Conservation (phyloP, 1,140 invertebrate species). For the Drosophila bocki region DNA sequence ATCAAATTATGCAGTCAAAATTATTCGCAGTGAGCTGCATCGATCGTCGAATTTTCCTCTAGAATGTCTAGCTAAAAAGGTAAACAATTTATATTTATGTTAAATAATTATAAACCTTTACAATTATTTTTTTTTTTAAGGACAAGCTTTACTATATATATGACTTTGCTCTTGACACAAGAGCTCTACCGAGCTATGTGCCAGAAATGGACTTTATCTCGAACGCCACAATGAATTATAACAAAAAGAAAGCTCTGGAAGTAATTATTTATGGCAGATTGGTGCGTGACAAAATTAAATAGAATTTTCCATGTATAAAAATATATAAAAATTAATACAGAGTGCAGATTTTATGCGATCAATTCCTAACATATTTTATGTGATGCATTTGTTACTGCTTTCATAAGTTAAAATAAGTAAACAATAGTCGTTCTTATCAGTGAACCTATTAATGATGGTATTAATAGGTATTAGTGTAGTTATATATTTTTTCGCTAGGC, state of each 20-base stretch:
- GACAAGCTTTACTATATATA: neutral
- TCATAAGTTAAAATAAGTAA: neutral
- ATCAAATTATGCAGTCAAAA: constrained; percentile 4
- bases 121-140: neutral
- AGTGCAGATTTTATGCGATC: neutral
- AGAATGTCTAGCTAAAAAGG: constrained; percentile 30
- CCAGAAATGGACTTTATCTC: neutral
- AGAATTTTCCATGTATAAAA: neutral
- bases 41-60: constrained; percentile 26
- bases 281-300: neutral
- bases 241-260: neutral
- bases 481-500: no score
- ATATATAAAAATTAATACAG: neutral
- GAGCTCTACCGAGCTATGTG: neutral
- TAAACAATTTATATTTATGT: neutral
- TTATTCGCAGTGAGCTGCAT: constrained; percentile 3
- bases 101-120: no score
- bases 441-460: neutral
- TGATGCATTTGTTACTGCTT: neutral
- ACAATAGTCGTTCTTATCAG: neutral
- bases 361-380: neutral
- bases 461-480: no score
- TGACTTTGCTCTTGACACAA: neutral
- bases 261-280: neutral
- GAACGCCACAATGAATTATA: neutral